These are phyloP conservation scores for Orussus abietinus DNA, from an alignment of 1,140 invertebrate species.

Conservation along the genomic window DNA sequence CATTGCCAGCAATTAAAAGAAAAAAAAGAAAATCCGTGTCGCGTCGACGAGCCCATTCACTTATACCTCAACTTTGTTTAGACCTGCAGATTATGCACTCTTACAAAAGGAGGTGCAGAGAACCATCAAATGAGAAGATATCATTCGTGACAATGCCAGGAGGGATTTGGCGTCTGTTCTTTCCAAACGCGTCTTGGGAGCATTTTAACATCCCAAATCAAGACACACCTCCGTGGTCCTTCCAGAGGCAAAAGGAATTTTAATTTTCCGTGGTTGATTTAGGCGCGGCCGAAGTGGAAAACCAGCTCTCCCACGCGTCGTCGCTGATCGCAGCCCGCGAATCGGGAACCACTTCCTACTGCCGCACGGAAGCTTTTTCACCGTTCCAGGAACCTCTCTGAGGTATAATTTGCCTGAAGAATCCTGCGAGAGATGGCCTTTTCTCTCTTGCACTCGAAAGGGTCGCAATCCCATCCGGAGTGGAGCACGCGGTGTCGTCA, in stretches of 20 bases:
- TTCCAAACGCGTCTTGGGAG: not conserved
- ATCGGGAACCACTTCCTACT: constrained; percentile 2
- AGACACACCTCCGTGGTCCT: not conserved
- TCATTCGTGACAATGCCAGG: not conserved
- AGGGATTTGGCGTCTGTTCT: not conserved
- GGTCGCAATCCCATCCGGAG: constrained; percentile 7
- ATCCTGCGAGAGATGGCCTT: not conserved
- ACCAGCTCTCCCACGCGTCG: constrained; percentile 42
- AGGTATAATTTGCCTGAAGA: not conserved
- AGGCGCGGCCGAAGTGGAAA: constrained; percentile 36
- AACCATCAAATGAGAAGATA: constrained; percentile 3
- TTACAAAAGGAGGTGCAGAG: constrained; percentile 2
- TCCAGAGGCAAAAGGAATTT: constrained; percentile 8
- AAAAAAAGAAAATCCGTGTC: too few relatives aligned
- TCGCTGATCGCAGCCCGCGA: constrained; percentile 16
- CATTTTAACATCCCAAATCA: not conserved
- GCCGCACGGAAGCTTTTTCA: not conserved
- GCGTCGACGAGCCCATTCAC: too few relatives aligned
- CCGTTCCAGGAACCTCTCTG: not conserved
- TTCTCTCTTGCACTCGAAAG: not conserved
- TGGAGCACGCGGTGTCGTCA: constrained; percentile 38
- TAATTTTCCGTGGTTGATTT: constrained; percentile 14
- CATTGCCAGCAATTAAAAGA: too few relatives aligned
- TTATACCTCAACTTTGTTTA: too few relatives aligned
- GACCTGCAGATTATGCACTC: constrained; percentile 13